These are phyloP conservation scores for Uropetala carovei DNA, from an alignment of 2,888 invertebrate genomes.

Conservation along the genomic window DNA sequence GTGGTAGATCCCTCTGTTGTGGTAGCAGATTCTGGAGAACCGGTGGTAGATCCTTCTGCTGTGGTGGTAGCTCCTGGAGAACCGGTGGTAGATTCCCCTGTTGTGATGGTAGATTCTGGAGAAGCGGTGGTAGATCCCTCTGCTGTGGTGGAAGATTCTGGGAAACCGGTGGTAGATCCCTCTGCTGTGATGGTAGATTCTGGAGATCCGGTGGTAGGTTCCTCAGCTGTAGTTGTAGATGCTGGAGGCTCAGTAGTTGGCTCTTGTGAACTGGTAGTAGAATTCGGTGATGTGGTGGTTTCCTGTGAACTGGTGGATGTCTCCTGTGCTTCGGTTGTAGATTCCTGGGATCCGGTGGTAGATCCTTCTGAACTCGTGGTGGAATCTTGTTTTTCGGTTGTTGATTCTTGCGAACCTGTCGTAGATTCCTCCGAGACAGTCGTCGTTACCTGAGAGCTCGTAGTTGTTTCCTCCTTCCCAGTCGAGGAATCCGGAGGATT, in stretches of 20 bases:
- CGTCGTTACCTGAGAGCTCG: slow-evolving; percentile 65
- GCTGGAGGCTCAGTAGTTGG: slow-evolving; percentile 45
- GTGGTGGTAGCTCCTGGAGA: slow-evolving; percentile 63
- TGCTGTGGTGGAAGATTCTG: slow-evolving; percentile 67
- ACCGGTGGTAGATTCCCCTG: slow-evolving; percentile 32
- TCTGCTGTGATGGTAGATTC: slow-evolving; percentile 48
- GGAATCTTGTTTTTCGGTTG: slow-evolving; percentile 67
- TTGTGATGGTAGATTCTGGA: slow-evolving; percentile 67
- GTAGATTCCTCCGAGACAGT: slow-evolving; percentile 66
- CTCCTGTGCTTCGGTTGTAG: slow-evolving; percentile 65
- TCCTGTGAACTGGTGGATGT: slow-evolving; percentile 67
- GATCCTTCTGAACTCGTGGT: slow-evolving; percentile 65
- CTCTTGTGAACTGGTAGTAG: slow-evolving; percentile 38
- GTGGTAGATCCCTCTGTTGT: slow-evolving; percentile 53
- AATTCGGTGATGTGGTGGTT: slow-evolving; percentile 64
- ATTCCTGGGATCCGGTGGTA: slow-evolving; percentile 1
- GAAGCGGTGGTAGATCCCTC: slow-evolving; percentile 65
- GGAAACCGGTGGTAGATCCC: slow-evolving; percentile 70
- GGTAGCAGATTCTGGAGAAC: slow-evolving; percentile 65
- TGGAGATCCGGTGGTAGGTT: slow-evolving; percentile 66
- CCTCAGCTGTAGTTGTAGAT: slow-evolving; percentile 58
- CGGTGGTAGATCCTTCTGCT: slow-evolving; percentile 60
- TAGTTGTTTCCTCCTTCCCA: slow-evolving; percentile 41
- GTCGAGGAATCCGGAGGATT: slow-evolving; percentile 43
- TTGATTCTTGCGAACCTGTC: slow-evolving; percentile 70